phyloP scores from a whole-genome alignment of 1,140 invertebrate genomes.

The Drosophila kanapiae region DNA sequence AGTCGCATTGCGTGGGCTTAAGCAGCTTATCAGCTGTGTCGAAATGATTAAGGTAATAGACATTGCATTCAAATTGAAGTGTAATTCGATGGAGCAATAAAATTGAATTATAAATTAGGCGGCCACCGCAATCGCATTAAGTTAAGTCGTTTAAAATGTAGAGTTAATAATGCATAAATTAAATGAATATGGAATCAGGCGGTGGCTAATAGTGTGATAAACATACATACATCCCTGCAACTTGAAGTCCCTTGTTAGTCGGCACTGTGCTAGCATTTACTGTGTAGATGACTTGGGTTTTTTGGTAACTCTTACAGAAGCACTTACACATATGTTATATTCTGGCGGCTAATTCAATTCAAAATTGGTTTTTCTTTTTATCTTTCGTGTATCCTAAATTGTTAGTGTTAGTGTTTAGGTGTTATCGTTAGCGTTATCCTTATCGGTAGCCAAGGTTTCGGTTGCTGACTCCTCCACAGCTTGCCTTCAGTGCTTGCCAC shows the following conservation, averaged over 20 bases:
- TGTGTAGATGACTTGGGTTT: slow-evolving; percentile 12
- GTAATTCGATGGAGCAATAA: slow-evolving; percentile 14
- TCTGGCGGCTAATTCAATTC: slow-evolving; percentile 48
- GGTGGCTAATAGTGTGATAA: background rate
- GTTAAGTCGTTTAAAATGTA: background rate
- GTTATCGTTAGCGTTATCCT: slow-evolving; percentile 16
- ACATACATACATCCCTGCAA: slow-evolving; percentile 9
- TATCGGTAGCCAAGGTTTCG: slow-evolving; percentile 13
- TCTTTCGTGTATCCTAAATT: slow-evolving; percentile 20
- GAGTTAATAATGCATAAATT: slow-evolving; percentile 15
- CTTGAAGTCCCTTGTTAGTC: slow-evolving; percentile 1
- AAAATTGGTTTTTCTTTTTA: slow-evolving; percentile 59
- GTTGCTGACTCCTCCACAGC: background rate
- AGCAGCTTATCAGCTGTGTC: background rate
- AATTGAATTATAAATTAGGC: background rate
- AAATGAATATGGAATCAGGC: slow-evolving; percentile 15
- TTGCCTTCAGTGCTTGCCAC: slow-evolving; percentile 63
- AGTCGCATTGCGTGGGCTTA: background rate
- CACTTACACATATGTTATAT: slow-evolving; percentile 29
- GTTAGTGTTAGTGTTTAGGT: slow-evolving; percentile 11
- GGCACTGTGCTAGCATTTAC: slow-evolving; percentile 7
- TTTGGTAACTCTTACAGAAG: slow-evolving; percentile 34
- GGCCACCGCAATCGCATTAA: too few relatives aligned
- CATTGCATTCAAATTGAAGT: background rate
- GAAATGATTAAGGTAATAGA: slow-evolving; percentile 13